phyloP scores from a whole-genome alignment of 2,888 invertebrate species.

The Meiosimyza decipiens region DNA sequence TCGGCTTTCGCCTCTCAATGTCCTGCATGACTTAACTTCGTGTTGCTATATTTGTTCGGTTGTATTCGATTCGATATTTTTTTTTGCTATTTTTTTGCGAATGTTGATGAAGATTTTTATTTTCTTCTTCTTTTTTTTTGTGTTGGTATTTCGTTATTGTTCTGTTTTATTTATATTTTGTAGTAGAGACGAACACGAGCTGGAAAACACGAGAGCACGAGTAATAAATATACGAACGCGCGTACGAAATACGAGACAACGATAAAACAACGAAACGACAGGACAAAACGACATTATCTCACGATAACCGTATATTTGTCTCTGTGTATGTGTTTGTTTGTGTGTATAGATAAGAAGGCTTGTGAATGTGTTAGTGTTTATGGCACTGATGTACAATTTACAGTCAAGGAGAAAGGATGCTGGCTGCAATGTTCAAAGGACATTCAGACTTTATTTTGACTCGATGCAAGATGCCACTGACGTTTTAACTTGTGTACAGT shows the following conservation, averaged over 20 bases:
- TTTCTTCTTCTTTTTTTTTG: not conserved
- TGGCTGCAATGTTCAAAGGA: constrained; percentile 13
- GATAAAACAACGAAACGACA: constrained; percentile 16
- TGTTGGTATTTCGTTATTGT: not conserved
- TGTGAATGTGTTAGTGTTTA: not conserved
- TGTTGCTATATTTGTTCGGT: constrained; percentile 8
- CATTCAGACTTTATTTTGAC: constrained; percentile 27
- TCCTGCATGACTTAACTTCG: not conserved
- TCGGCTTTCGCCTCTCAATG: not conserved
- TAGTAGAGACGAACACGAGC: not conserved
- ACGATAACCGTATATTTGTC: not conserved
- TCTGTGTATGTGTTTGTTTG: not conserved
- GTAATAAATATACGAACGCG: constrained; percentile 16
- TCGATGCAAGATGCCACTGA: constrained; percentile 13
- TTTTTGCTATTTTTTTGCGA: not conserved
- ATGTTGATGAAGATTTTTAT: not conserved
- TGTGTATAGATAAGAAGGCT: not conserved
- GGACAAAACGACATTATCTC: constrained; percentile 22
- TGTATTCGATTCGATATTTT: not conserved
- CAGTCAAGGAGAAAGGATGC: constrained; percentile 1
- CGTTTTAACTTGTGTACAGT: not conserved
- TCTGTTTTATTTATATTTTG: constrained; percentile 20
- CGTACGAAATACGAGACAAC: constrained; percentile 18
- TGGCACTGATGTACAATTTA: constrained; percentile 1
- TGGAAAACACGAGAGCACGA: constrained; percentile 25